Percentiles rank a stretch among this genome's conserved stretches.
Evolutionary conservation across 2,888 invertebrate genomes (phyloP).

Genomic region (Molorchus minor): DNA sequence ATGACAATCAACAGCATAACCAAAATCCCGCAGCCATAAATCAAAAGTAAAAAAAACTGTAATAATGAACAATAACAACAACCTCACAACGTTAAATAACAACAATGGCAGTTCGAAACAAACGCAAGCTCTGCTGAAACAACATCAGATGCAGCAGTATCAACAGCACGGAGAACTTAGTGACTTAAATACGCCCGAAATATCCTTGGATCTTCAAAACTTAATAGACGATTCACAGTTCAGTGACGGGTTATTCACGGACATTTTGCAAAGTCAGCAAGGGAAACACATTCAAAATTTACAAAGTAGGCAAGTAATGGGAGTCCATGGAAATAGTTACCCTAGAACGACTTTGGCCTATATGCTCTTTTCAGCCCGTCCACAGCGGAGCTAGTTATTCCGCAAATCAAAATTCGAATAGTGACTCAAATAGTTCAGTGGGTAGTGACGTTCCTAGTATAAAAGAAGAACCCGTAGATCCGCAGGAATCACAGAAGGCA

Average conservation of each 20-base stretch:
- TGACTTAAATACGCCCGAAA: slow-evolving; percentile 91
- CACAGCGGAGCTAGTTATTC: slow-evolving; percentile 78
- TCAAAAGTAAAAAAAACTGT: slow-evolving; percentile 64
- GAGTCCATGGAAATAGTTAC: slow-evolving; percentile 58
- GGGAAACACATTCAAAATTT: slow-evolving; percentile 61
- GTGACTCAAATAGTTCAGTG: slow-evolving; percentile 61
- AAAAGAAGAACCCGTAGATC: slow-evolving; percentile 88
- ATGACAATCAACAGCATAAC: slow-evolving; percentile 74
- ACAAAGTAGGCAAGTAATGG: slow-evolving; percentile 63
- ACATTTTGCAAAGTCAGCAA: slow-evolving; percentile 74
- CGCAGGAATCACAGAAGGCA: slow-evolving; percentile 77
- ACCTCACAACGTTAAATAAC: slow-evolving; percentile 63
- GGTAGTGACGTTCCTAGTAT: slow-evolving; percentile 78
- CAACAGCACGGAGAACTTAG: slow-evolving; percentile 80
- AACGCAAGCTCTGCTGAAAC: slow-evolving; percentile 70
- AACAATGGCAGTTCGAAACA: slow-evolving; percentile 66
- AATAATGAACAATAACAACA: slow-evolving; percentile 63
- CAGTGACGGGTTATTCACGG: slow-evolving; percentile 85
- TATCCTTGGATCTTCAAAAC: slow-evolving; percentile 90
- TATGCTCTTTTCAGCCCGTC: slow-evolving; percentile 93
- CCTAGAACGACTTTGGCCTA: slow-evolving; percentile 83
- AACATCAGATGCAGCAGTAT: slow-evolving; percentile 76
- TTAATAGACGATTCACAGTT: slow-evolving; percentile 91
- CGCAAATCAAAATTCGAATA: slow-evolving; percentile 57
- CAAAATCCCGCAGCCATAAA: slow-evolving; percentile 69